Conservation (phyloP, 2,797 vertebrate species). For the Sylvia borin region DNA sequence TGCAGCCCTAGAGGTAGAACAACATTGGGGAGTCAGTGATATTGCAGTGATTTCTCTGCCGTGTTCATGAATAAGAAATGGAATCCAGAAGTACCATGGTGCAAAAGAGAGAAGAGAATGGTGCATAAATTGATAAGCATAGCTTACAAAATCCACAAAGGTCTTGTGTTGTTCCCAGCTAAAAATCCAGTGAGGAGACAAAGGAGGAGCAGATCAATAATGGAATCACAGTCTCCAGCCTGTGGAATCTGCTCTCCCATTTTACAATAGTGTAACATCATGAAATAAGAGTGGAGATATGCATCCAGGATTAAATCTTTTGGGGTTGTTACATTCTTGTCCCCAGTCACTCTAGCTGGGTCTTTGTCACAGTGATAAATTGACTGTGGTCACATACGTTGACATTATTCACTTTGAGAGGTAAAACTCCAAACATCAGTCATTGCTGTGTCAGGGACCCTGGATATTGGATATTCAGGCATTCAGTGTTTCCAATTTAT, state of each 20-base stretch:
- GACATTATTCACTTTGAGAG: neutral
- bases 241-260: neutral
- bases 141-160: neutral
- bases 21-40: neutral
- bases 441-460: neutral
- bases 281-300: neutral
- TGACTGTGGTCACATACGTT: neutral
- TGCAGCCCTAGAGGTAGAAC: neutral
- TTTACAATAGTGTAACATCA: neutral
- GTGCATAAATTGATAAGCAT: neutral
- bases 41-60: neutral
- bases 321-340: neutral
- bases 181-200: neutral
- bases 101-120: neutral
- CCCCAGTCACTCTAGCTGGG: neutral
- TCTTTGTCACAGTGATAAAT: neutral
- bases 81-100: neutral
- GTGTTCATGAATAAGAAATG: neutral
- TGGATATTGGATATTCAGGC: constrained; percentile 9
- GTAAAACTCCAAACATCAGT: neutral
- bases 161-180: neutral
- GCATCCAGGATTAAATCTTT: neutral
- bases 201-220: neutral
- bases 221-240: neutral
- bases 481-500: constrained; percentile 23